A percentile compares a stretch with the other conserved stretches of the same genome.
phyloP scores from a whole-genome alignment of 2,888 invertebrate species.

The Aphrophora alni region DNA sequence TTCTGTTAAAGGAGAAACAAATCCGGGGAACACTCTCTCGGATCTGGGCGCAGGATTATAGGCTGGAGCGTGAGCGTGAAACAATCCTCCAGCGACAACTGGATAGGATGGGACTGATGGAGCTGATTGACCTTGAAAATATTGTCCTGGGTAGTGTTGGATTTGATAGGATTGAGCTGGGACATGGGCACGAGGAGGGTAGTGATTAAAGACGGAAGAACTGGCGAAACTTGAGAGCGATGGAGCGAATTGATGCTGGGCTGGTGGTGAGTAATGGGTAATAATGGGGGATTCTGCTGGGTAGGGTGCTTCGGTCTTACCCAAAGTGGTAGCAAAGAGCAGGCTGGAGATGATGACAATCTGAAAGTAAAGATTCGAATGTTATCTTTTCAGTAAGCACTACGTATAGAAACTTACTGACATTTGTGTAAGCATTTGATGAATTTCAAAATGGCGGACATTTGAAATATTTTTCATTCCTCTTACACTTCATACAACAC shows the following conservation, averaged over 20 bases:
- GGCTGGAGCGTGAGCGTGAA: not conserved
- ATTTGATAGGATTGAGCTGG: not conserved
- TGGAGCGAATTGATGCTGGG: not conserved
- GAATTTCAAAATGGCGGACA: too few relatives aligned
- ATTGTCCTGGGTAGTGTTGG: not conserved
- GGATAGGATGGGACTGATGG: not conserved
- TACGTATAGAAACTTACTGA: too few relatives aligned
- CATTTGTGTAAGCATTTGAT: too few relatives aligned
- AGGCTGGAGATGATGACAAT: not conserved
- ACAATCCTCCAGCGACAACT: not conserved
- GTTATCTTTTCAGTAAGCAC: too few relatives aligned
- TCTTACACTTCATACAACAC: too few relatives aligned
- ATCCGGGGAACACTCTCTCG: not conserved
- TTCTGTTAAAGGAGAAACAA: not conserved
- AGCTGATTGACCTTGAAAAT: not conserved
- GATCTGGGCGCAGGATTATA: not conserved
- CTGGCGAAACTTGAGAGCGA: too few relatives aligned
- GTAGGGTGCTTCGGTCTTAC: not conserved
- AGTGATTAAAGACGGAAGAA: too few relatives aligned
- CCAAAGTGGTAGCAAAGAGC: not conserved
- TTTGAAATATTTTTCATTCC: too few relatives aligned
- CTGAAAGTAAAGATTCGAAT: too few relatives aligned
- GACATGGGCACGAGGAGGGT: too few relatives aligned
- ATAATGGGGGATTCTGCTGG: not conserved
- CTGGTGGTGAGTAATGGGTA: not conserved